Evolutionary conservation across 2,797 vertebrate species (phyloP), one percentile per base, ranked within the genome.

Genomic region (Coranthus polyacanthus): DNA sequence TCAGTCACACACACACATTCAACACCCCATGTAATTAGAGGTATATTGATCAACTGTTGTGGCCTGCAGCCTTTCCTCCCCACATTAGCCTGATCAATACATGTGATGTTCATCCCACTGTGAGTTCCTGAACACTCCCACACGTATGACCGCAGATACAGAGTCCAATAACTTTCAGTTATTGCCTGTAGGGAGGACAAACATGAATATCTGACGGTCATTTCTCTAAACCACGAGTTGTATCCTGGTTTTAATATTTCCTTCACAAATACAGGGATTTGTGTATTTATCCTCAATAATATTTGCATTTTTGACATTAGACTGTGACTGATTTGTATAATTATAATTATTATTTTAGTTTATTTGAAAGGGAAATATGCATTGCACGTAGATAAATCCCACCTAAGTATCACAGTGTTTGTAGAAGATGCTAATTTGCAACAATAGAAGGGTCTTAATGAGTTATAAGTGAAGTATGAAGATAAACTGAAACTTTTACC

Each of bases 51-150:
- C 83, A 84, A 77, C 81, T 78, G 70, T 52, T 63, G 50, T 86
- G 87, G 87, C 94, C 93, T 72, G 78, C 39, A 89, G 94, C 88
- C 79, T 86, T 93, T 93, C 92, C 91, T 92, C 83, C 77, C 72
- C 78, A 87, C 91, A 93, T 94, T 94, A 93, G 82, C 37, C 71
- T 64, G 80, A 94, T 95, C 94, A 92, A 95, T 95, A 94, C 41
- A 71, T 90, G 82, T 87, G 88, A 94, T 94, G 92, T 92, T 89
- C 90, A 91, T 82, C 79, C 83, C 68, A 21, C 82, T 82, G 79
- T 88, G 72, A 90, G 54, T 60, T 26, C 45, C 15, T 58, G 38
- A 49, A 62, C 38, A 50, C 68, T 12, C 60, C 46, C 67, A 61
- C 43, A 62, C 72, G 12, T 64, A 43, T 2, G 32, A 45, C 21